Base-by-base conservation (phyloP, 2,888 invertebrate species). In the Pollenia amentaria region DNA sequence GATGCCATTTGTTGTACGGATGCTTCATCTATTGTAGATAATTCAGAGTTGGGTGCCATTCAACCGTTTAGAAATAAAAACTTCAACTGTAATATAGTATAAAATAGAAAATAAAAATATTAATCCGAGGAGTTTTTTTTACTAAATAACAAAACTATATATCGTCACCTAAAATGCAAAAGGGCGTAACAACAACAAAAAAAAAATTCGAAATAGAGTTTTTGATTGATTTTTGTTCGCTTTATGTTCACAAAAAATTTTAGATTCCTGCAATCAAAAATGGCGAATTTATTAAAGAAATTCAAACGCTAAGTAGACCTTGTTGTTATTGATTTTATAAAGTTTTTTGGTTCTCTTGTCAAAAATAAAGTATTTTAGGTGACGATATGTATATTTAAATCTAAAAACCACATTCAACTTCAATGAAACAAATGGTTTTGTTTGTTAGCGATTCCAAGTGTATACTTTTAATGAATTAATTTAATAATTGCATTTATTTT, bases 41-140 rank as follows among this genome's bases (percentile, higher is more conserved):
- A 44, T 72, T 79, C 75, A 8, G 75, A 75, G 70, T 76, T 86
- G 40, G 67, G 75, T 2, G 83, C 51, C 86, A 76, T 86, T 82
- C 55, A 73, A 60, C 2, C 4, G 46, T 3, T 40, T 44, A 14
- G n/a, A 16, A 16, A 55, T 55, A 38, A 70, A n/a, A 10, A 57
- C 1, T 53, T 46, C 14, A 51, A 57, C 48, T 75, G 73, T 42
- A 75, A 73, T 51, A 69, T 40, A n/a, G n/a, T n/a, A n/a, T 65
- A 2, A 18, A 40, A 42, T 53, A 11, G n/a, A 55, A 55, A 42
- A 57, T 44, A 42, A 67, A 40, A 53, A 18, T 40, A 48, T 51
- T 21, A 60, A 60, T 29, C 29, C 3, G 29, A 29, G 29, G 4
- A 29, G 29, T 29, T 29, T 29, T 29, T 29, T 29, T 29, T 29